Conservation (phyloP, 2,113 vertebrate species). For the Lepus timidus region DNA sequence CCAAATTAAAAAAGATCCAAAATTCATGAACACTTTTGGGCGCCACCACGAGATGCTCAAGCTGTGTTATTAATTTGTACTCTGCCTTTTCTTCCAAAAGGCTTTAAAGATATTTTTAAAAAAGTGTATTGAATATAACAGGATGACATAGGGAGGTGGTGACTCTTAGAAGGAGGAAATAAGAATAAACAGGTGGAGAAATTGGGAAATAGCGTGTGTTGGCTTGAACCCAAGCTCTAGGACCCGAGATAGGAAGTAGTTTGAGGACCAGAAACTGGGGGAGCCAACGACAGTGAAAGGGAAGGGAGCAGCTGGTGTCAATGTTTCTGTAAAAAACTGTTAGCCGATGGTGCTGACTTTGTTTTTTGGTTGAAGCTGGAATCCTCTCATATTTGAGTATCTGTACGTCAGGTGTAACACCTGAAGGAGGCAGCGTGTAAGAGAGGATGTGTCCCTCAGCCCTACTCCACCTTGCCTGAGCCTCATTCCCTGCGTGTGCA, state of each 20-base stretch:
- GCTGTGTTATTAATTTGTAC: neutral
- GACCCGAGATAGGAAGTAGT: neutral
- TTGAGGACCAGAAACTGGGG: neutral
- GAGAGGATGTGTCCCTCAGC: neutral
- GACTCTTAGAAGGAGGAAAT: conserved; percentile 9
- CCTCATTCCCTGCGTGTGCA: neutral
- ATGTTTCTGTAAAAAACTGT: neutral
- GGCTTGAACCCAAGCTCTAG: neutral
- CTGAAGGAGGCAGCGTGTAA: neutral
- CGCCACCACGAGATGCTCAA: neutral
- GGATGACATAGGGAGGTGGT: neutral
- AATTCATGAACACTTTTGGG: neutral
- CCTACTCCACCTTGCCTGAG: too few species aligned
- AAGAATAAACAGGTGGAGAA: neutral
- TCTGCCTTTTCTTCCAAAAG: neutral
- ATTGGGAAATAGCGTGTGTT: neutral
- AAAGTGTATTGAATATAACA: neutral
- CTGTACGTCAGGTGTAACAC: neutral
- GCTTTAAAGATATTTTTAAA: conserved; percentile 24
- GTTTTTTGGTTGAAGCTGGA: neutral
- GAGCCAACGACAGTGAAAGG: neutral
- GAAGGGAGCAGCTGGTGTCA: neutral
- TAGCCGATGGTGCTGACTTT: neutral
- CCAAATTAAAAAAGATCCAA: too few species aligned
- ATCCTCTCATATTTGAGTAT: neutral